Base-by-base conservation (phyloP, 2,797 vertebrate species). In the Margarornis squamiger region DNA sequence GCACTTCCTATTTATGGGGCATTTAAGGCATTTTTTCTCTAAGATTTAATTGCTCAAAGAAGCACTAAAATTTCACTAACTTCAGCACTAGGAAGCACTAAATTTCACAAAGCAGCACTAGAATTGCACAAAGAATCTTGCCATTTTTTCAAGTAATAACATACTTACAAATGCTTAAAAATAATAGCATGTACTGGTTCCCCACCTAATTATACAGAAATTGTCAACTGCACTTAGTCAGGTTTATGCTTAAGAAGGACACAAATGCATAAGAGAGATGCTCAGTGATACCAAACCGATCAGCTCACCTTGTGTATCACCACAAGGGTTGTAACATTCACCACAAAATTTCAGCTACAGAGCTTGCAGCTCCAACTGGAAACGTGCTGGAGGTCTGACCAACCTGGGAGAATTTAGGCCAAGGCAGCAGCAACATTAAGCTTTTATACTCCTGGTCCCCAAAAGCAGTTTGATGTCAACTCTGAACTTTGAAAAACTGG, bases 321-420 rank as follows among this genome's bases (percentile, higher is more conserved):
- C 39, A 14, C 36, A 39, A 29, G 15, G 27, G 30, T 2, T 58
- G 12, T 21, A 65, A 55, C 0, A 0, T 4, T 36, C 58, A 74
- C 32, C 23, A 27, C 19, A 19, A 11, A 10, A 27, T 13, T 34
- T 36, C 36, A 75, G 29, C 76, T 78, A 12, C 14, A n/a, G 34
- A 7, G 2, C 17, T 48, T 2, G 36, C 27, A 78, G 52, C 54
- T 58, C 54, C 19, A 30, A 67, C 24, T 15, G 63, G 29, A 34
- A 9, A 30, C 2, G 3, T 1, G 41, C 68, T 49, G 70, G 5
- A 34, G 21, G 14, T 41, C 20, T 3, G 39, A 71, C 34, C 61
- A 57, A 3, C 29, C 14, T 2, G 0, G 65, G 2, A 61, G 24
- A 77, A 71, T 9, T 32, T 2, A 41, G 65, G 29, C 36, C 41